Base-by-base conservation (phyloP, 1,140 invertebrate genomes). In the Trichomalopsis sarcophagae region DNA sequence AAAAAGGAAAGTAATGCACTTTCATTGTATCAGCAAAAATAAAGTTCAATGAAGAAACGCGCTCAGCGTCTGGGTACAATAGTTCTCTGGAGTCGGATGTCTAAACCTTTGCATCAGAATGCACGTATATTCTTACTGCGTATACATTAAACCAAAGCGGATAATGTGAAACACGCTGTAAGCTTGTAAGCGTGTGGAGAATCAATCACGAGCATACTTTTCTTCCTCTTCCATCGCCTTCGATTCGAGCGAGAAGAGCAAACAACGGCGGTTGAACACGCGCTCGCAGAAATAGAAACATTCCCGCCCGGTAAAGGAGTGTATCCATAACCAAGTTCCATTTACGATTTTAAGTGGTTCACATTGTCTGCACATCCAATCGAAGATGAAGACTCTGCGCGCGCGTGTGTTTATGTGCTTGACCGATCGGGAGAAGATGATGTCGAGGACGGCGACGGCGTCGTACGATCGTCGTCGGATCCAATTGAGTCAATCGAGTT, bases 401-500 rank as follows among this genome's bases (percentile, higher is more conserved):
- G 55, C 17, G 55, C 62, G 62, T 36, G n/a, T 36, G 33, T 55
- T n/a, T 21, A 1, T 36, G 33, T 17, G 50, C 3, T 36, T 36
- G 14, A 55, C 55, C 55, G 55, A 62, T 62, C 55, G 55, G 6
- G 55, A 62, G 55, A 62, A 62, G 55, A 62, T 62, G 55, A 62
- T 62, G 55, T 62, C 55, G 66, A 80, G 62, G 36, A 40, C 78
- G 62, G 33, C 27, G 14, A 21, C 77, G 17, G 14, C 33, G n/a
- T 11, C 74, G 36, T 44, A 76, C 23, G 55, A 83, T 68, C 17
- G 44, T 9, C 11, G 55, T 62, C 2, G 33, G 9, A 62, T 14
- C 71, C 77, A 84, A 80, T 84, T 84, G 77, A 4, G 7, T 84
- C 47, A 84, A 84, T 84, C 30, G 33, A 80, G 69, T 75, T 66